These are phyloP conservation scores for Furcula furcula DNA, from an alignment of 2,888 invertebrate genomes.

Conservation along the genomic window DNA sequence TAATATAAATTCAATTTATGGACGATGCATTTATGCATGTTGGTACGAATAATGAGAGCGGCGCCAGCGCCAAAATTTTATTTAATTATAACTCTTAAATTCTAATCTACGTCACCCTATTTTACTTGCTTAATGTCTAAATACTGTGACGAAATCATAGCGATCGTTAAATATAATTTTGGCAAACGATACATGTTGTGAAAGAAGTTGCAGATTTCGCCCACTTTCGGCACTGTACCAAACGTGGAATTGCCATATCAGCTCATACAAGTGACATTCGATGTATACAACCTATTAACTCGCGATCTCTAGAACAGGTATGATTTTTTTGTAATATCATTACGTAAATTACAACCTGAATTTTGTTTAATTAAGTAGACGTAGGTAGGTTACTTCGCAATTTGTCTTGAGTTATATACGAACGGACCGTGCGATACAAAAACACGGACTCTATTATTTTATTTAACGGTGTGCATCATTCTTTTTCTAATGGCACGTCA, in stretches of 20 bases:
- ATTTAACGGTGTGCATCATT: no score
- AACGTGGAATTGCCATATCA: conserved; percentile 18
- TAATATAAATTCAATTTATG: conserved; percentile 45
- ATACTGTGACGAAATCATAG: conserved; percentile 18
- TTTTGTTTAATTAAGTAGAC: conserved; percentile 20
- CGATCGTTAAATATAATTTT: conserved; percentile 20
- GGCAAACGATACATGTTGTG: conserved; percentile 21
- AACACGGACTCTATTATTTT: no score
- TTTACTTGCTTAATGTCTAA: conserved; percentile 2
- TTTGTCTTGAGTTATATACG: conserved; percentile 7
- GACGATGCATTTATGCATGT: conserved; percentile 29
- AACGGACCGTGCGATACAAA: background rate
- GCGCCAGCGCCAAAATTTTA: conserved; percentile 35
- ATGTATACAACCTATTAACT: conserved; percentile 5
- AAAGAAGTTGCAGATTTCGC: conserved; percentile 27
- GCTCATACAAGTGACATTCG: conserved; percentile 11
- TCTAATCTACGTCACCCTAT: conserved; percentile 7
- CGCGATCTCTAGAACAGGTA: conserved; percentile 9
- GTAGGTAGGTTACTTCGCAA: conserved; percentile 7
- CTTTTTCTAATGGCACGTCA: no score
- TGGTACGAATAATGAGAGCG: conserved; percentile 14
- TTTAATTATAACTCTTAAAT: conserved; percentile 37
- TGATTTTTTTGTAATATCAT: conserved; percentile 15
- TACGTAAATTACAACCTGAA: conserved; percentile 15
- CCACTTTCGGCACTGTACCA: conserved; percentile 17